Base-by-base conservation (phyloP, 2,113 vertebrate genomes). In the Ivindomyrus marchei region DNA sequence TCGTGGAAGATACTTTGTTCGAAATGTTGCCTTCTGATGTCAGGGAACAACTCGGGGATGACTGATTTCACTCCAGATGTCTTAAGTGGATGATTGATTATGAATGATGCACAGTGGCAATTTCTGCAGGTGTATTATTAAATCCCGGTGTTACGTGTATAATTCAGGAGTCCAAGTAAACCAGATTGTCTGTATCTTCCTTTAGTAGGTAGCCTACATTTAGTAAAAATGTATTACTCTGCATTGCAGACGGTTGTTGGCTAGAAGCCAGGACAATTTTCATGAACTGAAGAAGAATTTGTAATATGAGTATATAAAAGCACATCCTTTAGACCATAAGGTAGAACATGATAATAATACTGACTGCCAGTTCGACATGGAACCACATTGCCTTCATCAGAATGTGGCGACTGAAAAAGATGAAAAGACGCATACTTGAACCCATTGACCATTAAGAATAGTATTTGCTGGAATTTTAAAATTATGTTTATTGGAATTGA, bases 21-120 rank as follows among this genome's bases (percentile, higher is more conserved):
- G 98, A 99, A 94, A 98, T 97, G 3, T 93, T 99, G 96, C 98
- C 98, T 94, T 98, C 97, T 90, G 98, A 99, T 50, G 91, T 99
- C 94, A 97, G 97, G 95, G 98, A 98, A 92, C 97, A 98, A 92
- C 98, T 99, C 97, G 97, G 97, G 96, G 95, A 95, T 1, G 98
- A 99, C 92, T 99, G 95, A 97, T 90, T 70, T 93, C 94, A 95
- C 97, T 96, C 96, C 97, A 95, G 95, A 96, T 96, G 46, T 91
- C 86, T 90, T 83, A 70, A 89, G 88, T 87, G 87, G 88, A 89
- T 88, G 90, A 88, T 90, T 88, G 90, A 88, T 90, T 74, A 56
- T 88, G 36, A 62, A 87, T 56, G 56, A 47, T 88, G 46, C 27
- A 85, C 10, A n/a, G 87, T 88, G 27, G 45, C 58, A 88, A 56